A percentile compares a stretch with the other conserved stretches of the same genome.
Evolutionary conservation across 2,113 vertebrate species (phyloP).

Genomic region (Speoplatyrhinus poulsoni): DNA sequence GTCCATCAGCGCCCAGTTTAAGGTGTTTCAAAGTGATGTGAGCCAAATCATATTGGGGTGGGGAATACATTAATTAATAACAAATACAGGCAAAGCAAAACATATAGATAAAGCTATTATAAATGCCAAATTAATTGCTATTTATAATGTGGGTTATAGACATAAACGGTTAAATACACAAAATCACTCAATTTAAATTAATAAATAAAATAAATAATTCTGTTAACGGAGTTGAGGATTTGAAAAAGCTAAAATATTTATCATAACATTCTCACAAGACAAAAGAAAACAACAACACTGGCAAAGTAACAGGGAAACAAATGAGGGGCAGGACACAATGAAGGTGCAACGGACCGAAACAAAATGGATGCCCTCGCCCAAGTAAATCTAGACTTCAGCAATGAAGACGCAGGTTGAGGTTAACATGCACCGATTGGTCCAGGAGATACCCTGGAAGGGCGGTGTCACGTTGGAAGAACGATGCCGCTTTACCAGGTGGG

Average conservation of each 20-base stretch:
- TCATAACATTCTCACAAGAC: neutral
- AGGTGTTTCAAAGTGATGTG: constrained; percentile 83
- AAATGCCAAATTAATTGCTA: too few species aligned
- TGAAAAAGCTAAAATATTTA: too few species aligned
- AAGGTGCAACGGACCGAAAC: constrained; percentile 54
- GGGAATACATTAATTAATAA: constrained; percentile 41
- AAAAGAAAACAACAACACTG: constrained; percentile 14
- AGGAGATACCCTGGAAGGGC: constrained; percentile 7
- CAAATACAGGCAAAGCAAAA: constrained; percentile 51
- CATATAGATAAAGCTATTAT: neutral
- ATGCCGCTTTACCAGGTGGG: too few species aligned
- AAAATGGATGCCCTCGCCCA: constrained; percentile 78
- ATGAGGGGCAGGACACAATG: constrained; percentile 36
- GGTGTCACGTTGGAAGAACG: constrained; percentile 9
- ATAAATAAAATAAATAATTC: too few species aligned
- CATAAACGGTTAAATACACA: too few species aligned
- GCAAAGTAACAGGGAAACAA: constrained; percentile 19
- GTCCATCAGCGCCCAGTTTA: constrained; percentile 38
- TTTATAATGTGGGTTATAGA: too few species aligned
- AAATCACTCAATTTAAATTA: too few species aligned
- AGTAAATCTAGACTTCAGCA: constrained; percentile 99
- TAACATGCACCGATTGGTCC: constrained; percentile 49
- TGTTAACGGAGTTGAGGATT: too few species aligned
- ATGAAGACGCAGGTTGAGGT: constrained; percentile 81
- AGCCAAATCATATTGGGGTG: neutral